Evolutionary conservation across 2,888 invertebrate species (phyloP).

Genomic region (Nephrotoma appendiculata): DNA sequence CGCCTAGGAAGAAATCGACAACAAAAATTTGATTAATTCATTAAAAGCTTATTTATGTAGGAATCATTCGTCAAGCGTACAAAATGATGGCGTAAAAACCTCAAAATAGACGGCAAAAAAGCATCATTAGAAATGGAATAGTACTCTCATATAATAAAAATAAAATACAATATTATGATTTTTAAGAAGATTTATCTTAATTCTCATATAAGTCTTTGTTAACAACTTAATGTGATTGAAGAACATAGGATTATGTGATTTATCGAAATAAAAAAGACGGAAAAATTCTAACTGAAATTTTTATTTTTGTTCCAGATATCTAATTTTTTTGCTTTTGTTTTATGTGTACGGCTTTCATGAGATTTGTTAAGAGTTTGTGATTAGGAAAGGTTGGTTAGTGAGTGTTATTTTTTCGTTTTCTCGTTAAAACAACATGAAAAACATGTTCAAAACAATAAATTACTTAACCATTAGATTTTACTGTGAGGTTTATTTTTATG

Average conservation of each 20-base stretch:
- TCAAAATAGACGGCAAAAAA: not conserved
- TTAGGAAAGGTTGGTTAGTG: not conserved
- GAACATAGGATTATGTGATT: slow-evolving; percentile 3
- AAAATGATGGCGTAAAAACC: not conserved
- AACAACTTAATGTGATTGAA: slow-evolving; percentile 4
- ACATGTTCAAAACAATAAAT: not conserved
- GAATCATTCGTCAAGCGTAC: not conserved
- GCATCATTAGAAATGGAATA: not conserved
- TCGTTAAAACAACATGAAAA: not conserved
- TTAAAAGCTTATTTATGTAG: not conserved
- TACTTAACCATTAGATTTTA: not conserved
- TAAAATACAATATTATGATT: not conserved
- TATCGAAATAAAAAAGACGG: not conserved
- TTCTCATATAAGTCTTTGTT: slow-evolving; percentile 2
- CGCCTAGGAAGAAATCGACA: not conserved
- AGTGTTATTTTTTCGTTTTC: not conserved
- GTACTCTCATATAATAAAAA: not conserved
- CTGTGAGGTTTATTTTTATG: not conserved
- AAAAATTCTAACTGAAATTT: not conserved
- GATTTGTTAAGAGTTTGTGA: not conserved
- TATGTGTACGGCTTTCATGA: not conserved
- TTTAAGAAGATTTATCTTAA: slow-evolving; percentile 1
- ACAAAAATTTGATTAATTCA: not conserved
- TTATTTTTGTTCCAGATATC: not conserved
- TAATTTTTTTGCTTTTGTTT: not conserved